Evolutionary conservation across 1,140 invertebrate species (phyloP).

Genomic region (Phenacoccus solenopsis): DNA sequence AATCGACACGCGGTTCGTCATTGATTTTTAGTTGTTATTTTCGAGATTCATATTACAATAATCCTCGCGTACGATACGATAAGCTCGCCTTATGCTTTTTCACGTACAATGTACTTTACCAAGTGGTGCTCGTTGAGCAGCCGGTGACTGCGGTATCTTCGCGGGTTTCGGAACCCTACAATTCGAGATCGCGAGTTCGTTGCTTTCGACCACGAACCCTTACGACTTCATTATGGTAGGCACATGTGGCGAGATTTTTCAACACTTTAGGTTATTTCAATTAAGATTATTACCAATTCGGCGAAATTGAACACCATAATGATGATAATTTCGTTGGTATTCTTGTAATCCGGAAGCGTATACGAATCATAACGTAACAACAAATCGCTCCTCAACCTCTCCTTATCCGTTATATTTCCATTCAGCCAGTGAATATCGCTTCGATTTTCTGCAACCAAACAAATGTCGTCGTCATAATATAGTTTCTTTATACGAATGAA

Average conservation of each 20-base stretch:
- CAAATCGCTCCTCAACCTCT: not conserved
- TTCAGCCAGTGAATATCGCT: too few relatives aligned
- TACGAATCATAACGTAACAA: not conserved
- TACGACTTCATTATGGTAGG: not conserved
- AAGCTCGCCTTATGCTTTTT: too few relatives aligned
- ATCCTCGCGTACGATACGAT: not conserved
- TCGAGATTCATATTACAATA: not conserved
- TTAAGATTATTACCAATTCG: conserved; percentile 2
- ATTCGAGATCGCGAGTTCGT: not conserved
- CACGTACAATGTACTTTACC: not conserved
- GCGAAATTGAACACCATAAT: not conserved
- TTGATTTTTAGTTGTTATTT: not conserved
- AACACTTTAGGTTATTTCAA: too few relatives aligned
- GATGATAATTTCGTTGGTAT: not conserved
- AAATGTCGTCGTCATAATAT: too few relatives aligned
- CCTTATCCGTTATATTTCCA: not conserved
- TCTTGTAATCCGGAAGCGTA: not conserved
- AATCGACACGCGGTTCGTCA: not conserved
- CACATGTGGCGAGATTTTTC: too few relatives aligned
- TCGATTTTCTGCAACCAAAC: not conserved
- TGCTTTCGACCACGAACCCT: not conserved
- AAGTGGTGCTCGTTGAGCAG: not conserved
- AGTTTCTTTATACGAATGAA: too few relatives aligned
- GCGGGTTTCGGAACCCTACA: not conserved
- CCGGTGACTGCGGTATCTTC: not conserved